Evolutionary conservation across 2,888 invertebrate genomes (phyloP), one percentile per base, ranked within the genome.

Genomic region (Antitype chi): DNA sequence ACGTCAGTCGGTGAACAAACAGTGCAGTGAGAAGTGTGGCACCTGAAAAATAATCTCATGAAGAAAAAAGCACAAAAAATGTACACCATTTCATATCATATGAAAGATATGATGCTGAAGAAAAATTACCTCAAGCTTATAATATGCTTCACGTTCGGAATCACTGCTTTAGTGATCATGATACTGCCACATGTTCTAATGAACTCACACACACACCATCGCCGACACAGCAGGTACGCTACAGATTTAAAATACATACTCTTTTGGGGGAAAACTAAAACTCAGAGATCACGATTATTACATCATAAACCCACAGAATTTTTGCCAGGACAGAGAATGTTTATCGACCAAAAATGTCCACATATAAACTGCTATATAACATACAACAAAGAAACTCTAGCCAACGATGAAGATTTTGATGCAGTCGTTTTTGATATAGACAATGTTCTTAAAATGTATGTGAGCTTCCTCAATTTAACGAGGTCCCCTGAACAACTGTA

Each of bases 221-320:
- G 79, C 1, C 85, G 80, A 3, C 86, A 83, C 8, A 6, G 70
- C 3, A 92, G 93, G 82, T 94, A 90, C 66, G 80, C 89, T 17
- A 92, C 94, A n/a, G 96, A 96, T 82, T 81, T 96, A 52, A 96
- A 95, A 78, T 94, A 96, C 70, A 93, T 97, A 57, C 85, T 96
- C 0, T 92, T 96, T 76, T 96, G 95, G 95, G 93, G 90, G 0
- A 87, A 89, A 23, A 76, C 79, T 0, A 89, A 82, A 38, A 81
- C 71, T 11, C 72, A 88, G 73, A 67, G 84, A 84, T 49, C 87
- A 82, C 68, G 75, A 53, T 68, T 88, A 79, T 67, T 84, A 68
- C 78, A 78, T 6, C 82, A 87, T 2, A 86, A 82, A 71, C 79
- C 86, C 0, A 68, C 79, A 8, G 87, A 91, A 62, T 90, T 92